Base-by-base conservation (phyloP, 2,888 invertebrate genomes). In the Parnassius glacialis region DNA sequence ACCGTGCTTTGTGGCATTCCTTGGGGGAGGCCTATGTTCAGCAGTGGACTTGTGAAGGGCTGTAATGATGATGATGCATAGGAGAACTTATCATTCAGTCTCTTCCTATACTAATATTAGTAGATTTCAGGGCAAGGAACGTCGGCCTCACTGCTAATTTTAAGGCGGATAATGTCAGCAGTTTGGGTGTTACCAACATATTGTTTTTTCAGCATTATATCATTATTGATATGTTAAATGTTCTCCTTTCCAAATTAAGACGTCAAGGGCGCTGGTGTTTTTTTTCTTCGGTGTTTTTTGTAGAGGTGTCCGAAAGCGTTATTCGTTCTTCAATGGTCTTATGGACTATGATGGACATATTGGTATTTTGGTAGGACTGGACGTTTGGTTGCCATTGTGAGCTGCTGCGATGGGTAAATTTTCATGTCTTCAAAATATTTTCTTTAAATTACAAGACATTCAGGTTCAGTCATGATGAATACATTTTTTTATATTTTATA, bases 231-330 rank as follows among this genome's bases (percentile, higher is more conserved):
- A 47, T 80, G 74, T 52, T 84, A 84, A 1, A 85, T 79, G 62
- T 90, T 90, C 62, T 90, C 89, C 64, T 89, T 90, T 1, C 84
- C 88, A 11, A 78, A 66, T 75, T 86, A 87, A 57, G 90, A 87
- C 1, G 90, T 90, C 66, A 83, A 59, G 10, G 79, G 77, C 0
- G 73, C 74, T 68, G 79, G 79, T 1, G 44, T 34, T 41, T 65
- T 67, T n/a, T 11, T 67, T 73, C 55, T 73, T 72, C 55, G 81
- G 74, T 67, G 78, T 80, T 79, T 82, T 86, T 79, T 84, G 34
- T 86, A 74, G 83, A 84, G 61, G 84, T 81, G 13, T 66, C 64
- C 11, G 50, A 64, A 11, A 67, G 69, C 0, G 67, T 70, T 44
- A 65, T 73, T 10, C 58, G 70, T 54, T 80, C 79, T 3, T 73